phyloP scores from a whole-genome alignment of 64 coral and sea anemone species.

The Orbicella faveolata region DNA sequence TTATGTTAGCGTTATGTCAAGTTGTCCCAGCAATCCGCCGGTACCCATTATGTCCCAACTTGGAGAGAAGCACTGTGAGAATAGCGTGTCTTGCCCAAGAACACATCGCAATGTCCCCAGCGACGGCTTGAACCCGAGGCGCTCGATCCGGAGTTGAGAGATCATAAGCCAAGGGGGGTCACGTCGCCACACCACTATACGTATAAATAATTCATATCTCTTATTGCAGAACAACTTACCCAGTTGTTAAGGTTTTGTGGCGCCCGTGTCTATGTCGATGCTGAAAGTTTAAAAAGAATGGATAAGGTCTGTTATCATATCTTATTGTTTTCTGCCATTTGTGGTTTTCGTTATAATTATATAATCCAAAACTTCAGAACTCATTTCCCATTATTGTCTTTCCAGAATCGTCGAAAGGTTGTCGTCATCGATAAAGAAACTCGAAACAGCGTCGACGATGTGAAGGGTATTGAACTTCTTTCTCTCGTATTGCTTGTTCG shows the following conservation, averaged over 20 bases:
- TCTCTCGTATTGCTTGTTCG: no score
- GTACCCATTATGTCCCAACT: no score
- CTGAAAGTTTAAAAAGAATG: conserved; percentile 15
- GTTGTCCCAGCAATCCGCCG: no score
- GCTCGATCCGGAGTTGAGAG: neutral
- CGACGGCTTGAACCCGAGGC: no score
- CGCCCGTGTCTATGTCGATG: neutral
- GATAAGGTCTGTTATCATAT: neutral
- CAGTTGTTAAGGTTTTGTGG: conserved; percentile 43
- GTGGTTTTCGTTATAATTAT: neutral
- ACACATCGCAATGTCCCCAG: no score
- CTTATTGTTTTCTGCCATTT: neutral
- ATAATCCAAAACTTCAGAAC: neutral
- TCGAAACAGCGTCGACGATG: neutral
- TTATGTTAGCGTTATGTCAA: no score
- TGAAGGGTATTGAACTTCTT: conserved; percentile 6
- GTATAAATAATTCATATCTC: neutral
- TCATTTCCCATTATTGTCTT: neutral
- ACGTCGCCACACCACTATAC: no score
- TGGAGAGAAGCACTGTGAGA: no score
- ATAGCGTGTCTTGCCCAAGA: no score
- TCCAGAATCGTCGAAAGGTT: conserved; percentile 13
- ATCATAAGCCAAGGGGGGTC: neutral
- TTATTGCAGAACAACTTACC: conserved; percentile 19
- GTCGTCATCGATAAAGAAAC: conserved; percentile 31